Evolutionary conservation across 2,888 invertebrate species (phyloP), one percentile per base, ranked within the genome.

Genomic region (Trachelus iudaicus): DNA sequence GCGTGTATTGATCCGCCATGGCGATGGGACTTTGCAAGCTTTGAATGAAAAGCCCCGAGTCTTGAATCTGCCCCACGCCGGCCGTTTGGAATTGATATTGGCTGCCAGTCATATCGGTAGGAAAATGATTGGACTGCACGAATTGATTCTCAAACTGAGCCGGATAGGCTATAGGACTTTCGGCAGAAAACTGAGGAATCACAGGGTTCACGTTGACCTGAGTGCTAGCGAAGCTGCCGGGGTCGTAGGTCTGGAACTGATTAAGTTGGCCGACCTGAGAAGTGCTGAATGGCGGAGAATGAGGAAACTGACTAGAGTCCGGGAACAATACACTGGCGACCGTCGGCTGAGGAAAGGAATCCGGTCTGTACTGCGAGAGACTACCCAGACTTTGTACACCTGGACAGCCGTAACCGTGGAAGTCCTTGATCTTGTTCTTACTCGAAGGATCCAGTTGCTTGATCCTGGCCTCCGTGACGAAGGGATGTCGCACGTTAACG

Each of bases 211-310:
- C 87, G 71, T 85, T 88, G 4, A 89, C 85, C n/a, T 87, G 81
- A 11, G 88, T 87, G 0, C 83, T 83, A 6, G 87, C 81, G 37
- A 87, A 90, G 73, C 82, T 89, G 33, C 84, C 77, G 13, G 85
- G 87, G 76, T 89, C 89, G 74, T 87, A 90, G 3, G 86, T 85
- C 75, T 86, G 89, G 81, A 86, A 89, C 69, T 88, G 89, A 79
- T 86, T 86, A 35, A 89, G 37, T 69, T 87, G 88, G 35, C 85
- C 85, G 31, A 87, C 82, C 33, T 85, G 86, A 1, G 85, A 81
- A 4, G 86, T 86, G 34, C 84, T 85, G 79, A 85, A 88, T 9
- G 86, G 81, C 1, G 89, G 83, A 0, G 89, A 88, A 69, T 89
- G 90, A 1, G 89, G 84, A 69, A 86, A 90, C 56, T 87, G 89